Percentiles rank a stretch among this genome's conserved stretches.
phyloP scores from a whole-genome alignment of 2,888 invertebrate genomes.

The Lottia gigantea region DNA sequence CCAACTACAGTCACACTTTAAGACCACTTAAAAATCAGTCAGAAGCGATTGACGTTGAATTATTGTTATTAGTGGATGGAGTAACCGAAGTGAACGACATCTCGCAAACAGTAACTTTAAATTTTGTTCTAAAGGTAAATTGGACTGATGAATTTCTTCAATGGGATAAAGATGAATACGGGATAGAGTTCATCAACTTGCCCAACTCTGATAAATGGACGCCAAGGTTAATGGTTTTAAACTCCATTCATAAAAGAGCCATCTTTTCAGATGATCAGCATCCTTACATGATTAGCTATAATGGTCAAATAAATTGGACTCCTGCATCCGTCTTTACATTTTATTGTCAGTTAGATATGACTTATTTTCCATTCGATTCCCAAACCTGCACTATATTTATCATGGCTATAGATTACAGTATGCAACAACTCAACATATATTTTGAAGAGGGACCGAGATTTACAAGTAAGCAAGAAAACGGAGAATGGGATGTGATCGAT shows the following conservation, averaged over 20 bases:
- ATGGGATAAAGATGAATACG: background rate
- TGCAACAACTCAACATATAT: background rate
- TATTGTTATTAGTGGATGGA: background rate
- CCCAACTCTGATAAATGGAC: background rate
- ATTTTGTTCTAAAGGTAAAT: background rate
- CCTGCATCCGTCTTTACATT: background rate
- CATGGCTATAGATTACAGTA: background rate
- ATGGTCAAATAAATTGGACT: background rate
- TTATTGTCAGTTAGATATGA: background rate
- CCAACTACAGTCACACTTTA: background rate
- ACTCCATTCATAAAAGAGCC: background rate
- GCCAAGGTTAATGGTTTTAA: background rate
- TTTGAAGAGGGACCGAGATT: background rate
- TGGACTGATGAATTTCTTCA: constrained; percentile 1
- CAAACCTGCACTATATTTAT: background rate
- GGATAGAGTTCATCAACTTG: background rate
- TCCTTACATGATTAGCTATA: background rate
- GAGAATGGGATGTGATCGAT: background rate
- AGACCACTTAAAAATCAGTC: background rate
- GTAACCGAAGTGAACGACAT: background rate
- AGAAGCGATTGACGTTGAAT: background rate
- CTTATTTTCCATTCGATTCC: background rate
- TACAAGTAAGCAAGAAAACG: background rate
- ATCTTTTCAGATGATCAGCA: background rate
- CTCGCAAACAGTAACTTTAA: background rate